Base-by-base conservation (phyloP, 2,888 invertebrate species). In the Eupeodes luniger region DNA sequence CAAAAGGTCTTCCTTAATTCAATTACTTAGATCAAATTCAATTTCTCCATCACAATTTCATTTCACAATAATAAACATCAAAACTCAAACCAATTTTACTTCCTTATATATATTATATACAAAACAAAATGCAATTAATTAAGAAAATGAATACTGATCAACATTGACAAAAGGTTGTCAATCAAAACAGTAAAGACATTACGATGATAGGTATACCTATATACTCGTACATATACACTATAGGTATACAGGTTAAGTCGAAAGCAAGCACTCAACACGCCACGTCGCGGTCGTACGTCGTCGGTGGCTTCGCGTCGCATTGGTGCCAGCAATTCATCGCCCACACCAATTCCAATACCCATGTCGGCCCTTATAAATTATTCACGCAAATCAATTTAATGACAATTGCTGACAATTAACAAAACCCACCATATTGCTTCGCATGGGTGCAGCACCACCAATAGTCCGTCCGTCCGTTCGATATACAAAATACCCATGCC, bases 371-470 rank as follows among this genome's bases (percentile, higher is more conserved):
- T 61, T 57, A 81, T 84, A 81, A 80, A 87, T 87, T 77, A 87
- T 84, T 81, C 77, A 67, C 59, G 51, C 84, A 84, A 87, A 80
- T 87, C 84, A 87, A 84, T 87, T 84, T 67, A 87, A 77, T 80
- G 87, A 84, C 87, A 87, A 77, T 87, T 84, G 87, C 80, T 87
- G 87, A 87, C 87, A 87, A 87, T 87, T 84, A 87, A 69, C 87
- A 67, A 80, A 59, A 83, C 80, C 59, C 83, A 74, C 67, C 53
- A 16, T 62, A 11, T 19, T 53, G 34, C 34, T 12, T 7, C 77
- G 79, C 72, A 36, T 74, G 19, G 55, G n/a, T 77, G 74, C 67
- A 66, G 67, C 67, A 66, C 64, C 51, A 47, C n/a, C 5, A 10
- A 59, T 14, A 14, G 14, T 53, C 12, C 59, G 27, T 27, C 27